Evolutionary conservation across 1,140 invertebrate genomes (phyloP).

Genomic region (Callitettix versicolor): DNA sequence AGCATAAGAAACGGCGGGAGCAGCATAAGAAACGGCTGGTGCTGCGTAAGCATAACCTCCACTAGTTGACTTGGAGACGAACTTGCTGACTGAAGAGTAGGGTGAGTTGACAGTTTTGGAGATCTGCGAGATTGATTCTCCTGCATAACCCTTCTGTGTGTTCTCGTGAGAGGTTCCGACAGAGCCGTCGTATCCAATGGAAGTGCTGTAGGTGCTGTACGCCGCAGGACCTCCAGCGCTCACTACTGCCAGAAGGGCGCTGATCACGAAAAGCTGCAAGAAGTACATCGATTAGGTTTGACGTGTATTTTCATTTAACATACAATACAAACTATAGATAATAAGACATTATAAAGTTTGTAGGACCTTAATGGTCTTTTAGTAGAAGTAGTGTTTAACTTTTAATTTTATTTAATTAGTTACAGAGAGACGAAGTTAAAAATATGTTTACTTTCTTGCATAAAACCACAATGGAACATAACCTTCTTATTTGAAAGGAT

Average conservation of each 20-base stretch:
- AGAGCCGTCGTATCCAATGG: conserved; percentile 34
- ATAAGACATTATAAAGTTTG: too few relatives aligned
- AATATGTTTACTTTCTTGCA: too few relatives aligned
- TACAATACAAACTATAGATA: too few relatives aligned
- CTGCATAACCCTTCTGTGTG: conserved; percentile 43
- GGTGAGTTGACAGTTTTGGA: conserved; percentile 39
- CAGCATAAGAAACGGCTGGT: conserved; percentile 15
- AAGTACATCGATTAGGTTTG: too few relatives aligned
- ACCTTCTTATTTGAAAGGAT: too few relatives aligned
- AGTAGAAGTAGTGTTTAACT: too few relatives aligned
- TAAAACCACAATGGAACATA: too few relatives aligned
- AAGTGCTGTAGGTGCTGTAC: conserved; percentile 37
- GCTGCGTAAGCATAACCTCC: conserved; percentile 29
- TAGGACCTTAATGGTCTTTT: too few relatives aligned
- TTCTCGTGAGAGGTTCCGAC: conserved; percentile 41
- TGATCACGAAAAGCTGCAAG: conserved; percentile 28
- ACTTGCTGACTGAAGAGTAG: conserved; percentile 40
- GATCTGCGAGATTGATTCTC: conserved; percentile 39
- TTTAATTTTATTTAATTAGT: too few relatives aligned
- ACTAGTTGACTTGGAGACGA: conserved; percentile 40
- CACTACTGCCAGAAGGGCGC: conserved; percentile 29
- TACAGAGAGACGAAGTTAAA: too few relatives aligned
- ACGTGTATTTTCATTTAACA: too few relatives aligned
- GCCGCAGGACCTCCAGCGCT: conserved; percentile 37
- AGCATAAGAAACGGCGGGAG: conserved; percentile 14